Evolutionary conservation across 1,140 invertebrate species (phyloP).

Genomic region (Diachasmimorpha longicaudata): DNA sequence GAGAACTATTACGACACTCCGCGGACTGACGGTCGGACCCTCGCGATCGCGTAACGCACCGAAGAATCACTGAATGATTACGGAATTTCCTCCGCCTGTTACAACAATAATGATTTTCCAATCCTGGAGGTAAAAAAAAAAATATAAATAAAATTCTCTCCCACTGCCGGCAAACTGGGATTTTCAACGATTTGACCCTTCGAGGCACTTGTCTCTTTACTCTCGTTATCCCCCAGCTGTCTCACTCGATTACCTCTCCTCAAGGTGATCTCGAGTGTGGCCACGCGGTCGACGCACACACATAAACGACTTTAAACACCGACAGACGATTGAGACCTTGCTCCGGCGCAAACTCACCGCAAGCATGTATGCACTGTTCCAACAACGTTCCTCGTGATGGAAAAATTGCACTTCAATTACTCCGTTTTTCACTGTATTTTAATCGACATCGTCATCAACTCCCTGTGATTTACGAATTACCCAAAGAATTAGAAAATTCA

Average conservation of each 20-base stretch:
- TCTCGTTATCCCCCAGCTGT: background rate
- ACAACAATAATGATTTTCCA: background rate
- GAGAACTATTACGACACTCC: constrained; percentile 19
- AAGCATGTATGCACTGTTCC: background rate
- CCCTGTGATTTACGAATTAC: background rate
- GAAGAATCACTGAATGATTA: constrained; percentile 20
- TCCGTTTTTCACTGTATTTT: too few relatives aligned
- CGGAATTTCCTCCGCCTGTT: constrained; percentile 16
- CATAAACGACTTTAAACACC: background rate
- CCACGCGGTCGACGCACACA: constrained; percentile 3
- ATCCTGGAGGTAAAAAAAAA: too few relatives aligned
- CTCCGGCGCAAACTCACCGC: constrained; percentile 19
- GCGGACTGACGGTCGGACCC: background rate
- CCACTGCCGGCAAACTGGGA: too few relatives aligned
- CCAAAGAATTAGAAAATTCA: too few relatives aligned
- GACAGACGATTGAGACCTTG: background rate
- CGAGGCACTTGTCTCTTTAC: background rate
- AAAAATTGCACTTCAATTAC: background rate
- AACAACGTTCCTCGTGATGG: background rate
- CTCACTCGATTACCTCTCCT: constrained; percentile 3
- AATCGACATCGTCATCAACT: background rate
- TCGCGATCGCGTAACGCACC: constrained; percentile 22
- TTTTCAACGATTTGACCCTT: background rate
- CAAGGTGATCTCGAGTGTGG: constrained; percentile 8
- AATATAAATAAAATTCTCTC: too few relatives aligned